Evolutionary conservation across 2,888 invertebrate species (phyloP).

Genomic region (Ophion slaviceki): DNA sequence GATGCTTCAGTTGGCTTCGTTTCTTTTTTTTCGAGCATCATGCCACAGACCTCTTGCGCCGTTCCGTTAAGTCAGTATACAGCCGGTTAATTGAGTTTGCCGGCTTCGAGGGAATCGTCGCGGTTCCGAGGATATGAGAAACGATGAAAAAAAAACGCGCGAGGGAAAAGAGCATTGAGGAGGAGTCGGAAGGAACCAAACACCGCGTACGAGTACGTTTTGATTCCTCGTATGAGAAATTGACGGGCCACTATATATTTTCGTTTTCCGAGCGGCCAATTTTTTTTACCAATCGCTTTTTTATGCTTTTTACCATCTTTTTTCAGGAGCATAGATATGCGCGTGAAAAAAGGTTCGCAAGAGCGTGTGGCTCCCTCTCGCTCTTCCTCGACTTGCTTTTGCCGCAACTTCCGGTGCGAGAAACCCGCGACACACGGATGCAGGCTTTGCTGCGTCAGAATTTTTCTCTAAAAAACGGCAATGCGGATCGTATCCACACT

Average conservation of each 20-base stretch:
- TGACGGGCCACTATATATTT: conserved; percentile 5
- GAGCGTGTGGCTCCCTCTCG: conserved; percentile 2
- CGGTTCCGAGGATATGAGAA: conserved; percentile 46
- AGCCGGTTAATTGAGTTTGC: conserved; percentile 64
- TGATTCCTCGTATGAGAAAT: conserved; percentile 42
- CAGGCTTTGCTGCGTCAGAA: no score
- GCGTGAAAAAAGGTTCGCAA: conserved; percentile 7
- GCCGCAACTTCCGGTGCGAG: conserved; percentile 19
- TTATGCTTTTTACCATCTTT: neutral
- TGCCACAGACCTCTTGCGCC: conserved; percentile 32
- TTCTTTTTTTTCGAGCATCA: conserved; percentile 33
- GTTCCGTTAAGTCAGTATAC: conserved; percentile 68
- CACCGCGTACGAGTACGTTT: conserved; percentile 25
- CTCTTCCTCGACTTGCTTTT: neutral
- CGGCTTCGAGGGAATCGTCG: conserved; percentile 58
- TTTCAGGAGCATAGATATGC: neutral
- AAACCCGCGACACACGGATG: no score
- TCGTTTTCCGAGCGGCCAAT: neutral
- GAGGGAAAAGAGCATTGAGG: conserved; percentile 3
- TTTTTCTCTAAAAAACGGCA: no score
- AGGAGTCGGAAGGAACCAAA: conserved; percentile 23
- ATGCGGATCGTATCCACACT: no score
- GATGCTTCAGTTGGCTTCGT: conserved; percentile 33
- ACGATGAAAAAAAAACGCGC: conserved; percentile 8
- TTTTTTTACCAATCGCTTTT: no score